Conservation (phyloP, 2,113 vertebrate genomes). For the Syrrhaptes paradoxus region DNA sequence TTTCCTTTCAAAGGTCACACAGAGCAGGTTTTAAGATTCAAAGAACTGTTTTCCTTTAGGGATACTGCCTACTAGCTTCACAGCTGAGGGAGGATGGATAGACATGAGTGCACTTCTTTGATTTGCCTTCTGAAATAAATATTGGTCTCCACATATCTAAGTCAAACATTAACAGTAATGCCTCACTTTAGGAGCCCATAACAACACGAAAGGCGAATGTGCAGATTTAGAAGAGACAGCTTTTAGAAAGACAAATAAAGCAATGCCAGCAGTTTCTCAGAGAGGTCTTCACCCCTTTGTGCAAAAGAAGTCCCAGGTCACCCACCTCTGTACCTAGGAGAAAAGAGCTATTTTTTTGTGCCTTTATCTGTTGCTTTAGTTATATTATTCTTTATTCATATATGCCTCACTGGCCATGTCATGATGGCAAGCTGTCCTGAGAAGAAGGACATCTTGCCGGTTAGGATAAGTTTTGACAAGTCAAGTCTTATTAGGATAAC, state of each 20-base stretch:
- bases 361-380: neutral
- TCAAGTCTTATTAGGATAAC: neutral
- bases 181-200: neutral
- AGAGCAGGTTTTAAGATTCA: neutral
- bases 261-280: neutral
- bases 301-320: neutral
- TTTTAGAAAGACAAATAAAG: neutral
- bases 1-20: neutral
- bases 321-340: neutral
- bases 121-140: conserved; percentile 35
- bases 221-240: neutral
- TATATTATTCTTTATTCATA: neutral
- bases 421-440: neutral
- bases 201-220: neutral
- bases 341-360: neutral
- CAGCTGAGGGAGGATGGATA: conserved; percentile 22
- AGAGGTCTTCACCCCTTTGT: neutral
- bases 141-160: conserved; percentile 20
- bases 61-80: conserved; percentile 12
- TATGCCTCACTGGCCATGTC: neutral
- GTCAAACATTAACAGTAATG: conserved; percentile 56
- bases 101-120: conserved; percentile 23
- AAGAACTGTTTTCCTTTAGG: neutral
- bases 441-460: neutral
- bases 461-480: neutral